phyloP scores from a whole-genome alignment of 2,888 invertebrate species.

The Muschampia plurimacula region DNA sequence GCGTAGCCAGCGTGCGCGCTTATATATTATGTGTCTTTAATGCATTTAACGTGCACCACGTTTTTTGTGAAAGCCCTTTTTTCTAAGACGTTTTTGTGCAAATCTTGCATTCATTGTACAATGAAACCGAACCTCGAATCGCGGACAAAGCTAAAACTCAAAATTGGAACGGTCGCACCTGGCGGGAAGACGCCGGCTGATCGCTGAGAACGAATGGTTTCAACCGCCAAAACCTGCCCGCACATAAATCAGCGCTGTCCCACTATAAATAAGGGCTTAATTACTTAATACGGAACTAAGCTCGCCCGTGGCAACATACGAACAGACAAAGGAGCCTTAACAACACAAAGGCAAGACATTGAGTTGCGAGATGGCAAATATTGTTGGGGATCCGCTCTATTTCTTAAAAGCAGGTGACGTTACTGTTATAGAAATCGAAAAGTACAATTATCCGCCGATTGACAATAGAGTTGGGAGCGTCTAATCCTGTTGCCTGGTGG shows the following conservation, averaged over 20 bases:
- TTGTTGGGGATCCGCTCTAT: conserved; percentile 64
- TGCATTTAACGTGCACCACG: conserved; percentile 61
- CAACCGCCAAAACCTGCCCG: conserved; percentile 56
- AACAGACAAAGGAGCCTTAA: conserved; percentile 66
- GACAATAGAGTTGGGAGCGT: conserved; percentile 69
- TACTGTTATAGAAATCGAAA: conserved; percentile 71
- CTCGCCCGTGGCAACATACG: conserved; percentile 56
- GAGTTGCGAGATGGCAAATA: conserved; percentile 79
- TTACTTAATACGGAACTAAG: conserved; percentile 64
- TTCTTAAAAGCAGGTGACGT: conserved; percentile 79
- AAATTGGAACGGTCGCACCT: conserved; percentile 73
- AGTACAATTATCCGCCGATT: conserved; percentile 80
- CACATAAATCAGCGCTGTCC: conserved; percentile 70
- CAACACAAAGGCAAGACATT: conserved; percentile 74
- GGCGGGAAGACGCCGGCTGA: conserved; percentile 76
- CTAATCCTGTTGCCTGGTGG: conserved; percentile 66
- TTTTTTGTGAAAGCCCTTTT: conserved; percentile 66
- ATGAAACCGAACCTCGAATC: conserved; percentile 65
- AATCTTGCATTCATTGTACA: conserved; percentile 80
- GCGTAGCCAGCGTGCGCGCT: conserved; percentile 48
- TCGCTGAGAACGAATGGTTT: conserved; percentile 49
- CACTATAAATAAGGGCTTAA: conserved; percentile 74
- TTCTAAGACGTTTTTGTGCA: conserved; percentile 79
- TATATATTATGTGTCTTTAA: conserved; percentile 45
- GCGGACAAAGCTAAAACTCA: conserved; percentile 63